These are phyloP conservation scores for Hydrolagus colliei DNA, from an alignment of 2,797 vertebrate genomes.

Conservation along the genomic window DNA sequence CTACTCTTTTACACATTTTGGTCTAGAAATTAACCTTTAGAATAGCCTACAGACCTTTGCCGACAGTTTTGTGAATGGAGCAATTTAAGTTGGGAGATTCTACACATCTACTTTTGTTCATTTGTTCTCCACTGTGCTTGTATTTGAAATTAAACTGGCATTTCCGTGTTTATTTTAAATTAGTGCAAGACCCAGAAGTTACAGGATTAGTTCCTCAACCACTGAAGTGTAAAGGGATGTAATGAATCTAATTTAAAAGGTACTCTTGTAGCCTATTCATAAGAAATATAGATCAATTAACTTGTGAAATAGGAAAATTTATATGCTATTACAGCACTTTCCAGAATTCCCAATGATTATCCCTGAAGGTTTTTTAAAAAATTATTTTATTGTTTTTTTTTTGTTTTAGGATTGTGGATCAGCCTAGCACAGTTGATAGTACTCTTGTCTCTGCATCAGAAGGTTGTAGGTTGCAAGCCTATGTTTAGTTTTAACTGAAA, in stretches of 20 bases:
- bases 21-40: no score
- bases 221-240: conserved; percentile 29
- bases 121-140: neutral
- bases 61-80: no score
- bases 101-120: neutral
- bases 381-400: neutral
- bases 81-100: no score
- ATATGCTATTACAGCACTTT: conserved; percentile 1
- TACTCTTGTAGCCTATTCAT: conserved; percentile 22
- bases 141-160: neutral
- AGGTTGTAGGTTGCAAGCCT: no score
- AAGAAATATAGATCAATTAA: conserved; percentile 29
- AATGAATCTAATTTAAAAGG: conserved; percentile 29
- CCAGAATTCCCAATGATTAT: conserved; percentile 18
- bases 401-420: neutral
- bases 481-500: no score
- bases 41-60: no score
- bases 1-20: no score
- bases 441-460: no score
- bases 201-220: conserved; percentile 21
- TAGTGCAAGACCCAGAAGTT: conserved; percentile 2
- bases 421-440: no score
- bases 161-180: conserved; percentile 4
- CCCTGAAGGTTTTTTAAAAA: neutral
- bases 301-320: neutral